These are phyloP conservation scores for Sialia sialis DNA, from an alignment of 2,113 vertebrate genomes.

Conservation along the genomic window DNA sequence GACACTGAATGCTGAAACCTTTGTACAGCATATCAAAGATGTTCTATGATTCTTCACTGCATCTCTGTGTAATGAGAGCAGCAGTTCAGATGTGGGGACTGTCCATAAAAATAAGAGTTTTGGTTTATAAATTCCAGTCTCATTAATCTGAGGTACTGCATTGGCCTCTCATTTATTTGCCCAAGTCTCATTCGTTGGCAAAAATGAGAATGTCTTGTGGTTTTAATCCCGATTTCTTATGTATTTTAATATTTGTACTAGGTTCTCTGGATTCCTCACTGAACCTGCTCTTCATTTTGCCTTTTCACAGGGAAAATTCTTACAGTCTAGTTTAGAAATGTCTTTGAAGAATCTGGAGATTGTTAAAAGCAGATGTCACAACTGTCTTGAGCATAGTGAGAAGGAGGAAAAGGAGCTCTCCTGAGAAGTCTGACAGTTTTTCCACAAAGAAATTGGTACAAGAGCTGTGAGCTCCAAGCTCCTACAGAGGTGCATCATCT, in stretches of 20 bases:
- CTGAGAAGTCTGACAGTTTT: neutral
- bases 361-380: neutral
- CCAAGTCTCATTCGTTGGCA: neutral
- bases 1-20: neutral
- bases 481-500: neutral
- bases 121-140: neutral
- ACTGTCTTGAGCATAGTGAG: neutral
- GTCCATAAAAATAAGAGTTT: neutral
- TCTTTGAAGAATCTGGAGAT: neutral
- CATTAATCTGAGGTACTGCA: neutral
- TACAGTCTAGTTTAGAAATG: neutral
- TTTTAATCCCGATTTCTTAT: neutral
- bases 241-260: neutral
- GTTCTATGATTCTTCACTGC: neutral
- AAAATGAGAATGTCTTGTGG: neutral
- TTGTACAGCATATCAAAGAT: neutral
- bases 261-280: neutral
- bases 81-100: neutral
- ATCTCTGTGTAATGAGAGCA: neutral
- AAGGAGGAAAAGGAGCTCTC: neutral
- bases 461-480: neutral
- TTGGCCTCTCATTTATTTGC: neutral
- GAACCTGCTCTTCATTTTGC: neutral
- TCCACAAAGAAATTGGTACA: neutral
- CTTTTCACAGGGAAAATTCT: neutral